Evolutionary conservation across 2,888 invertebrate species (phyloP).

Genomic region (Eudemis profundana): DNA sequence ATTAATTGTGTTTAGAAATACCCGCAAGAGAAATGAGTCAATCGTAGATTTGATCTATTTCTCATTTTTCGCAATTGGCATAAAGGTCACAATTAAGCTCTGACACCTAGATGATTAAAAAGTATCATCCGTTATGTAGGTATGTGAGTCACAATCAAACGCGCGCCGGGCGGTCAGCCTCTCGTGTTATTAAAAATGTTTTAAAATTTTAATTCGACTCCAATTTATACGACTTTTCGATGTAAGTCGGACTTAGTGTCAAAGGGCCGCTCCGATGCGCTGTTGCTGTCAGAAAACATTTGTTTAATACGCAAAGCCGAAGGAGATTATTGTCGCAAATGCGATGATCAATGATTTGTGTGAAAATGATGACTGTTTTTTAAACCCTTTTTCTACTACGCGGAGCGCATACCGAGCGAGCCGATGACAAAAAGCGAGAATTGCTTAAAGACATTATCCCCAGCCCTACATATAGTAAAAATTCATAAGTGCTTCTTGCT

Average conservation of each 20-base stretch:
- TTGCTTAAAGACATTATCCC: too few species aligned
- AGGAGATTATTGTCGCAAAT: constrained; percentile 63
- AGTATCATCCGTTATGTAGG: constrained; percentile 30
- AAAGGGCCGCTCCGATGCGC: constrained; percentile 65
- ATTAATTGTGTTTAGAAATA: too few species aligned
- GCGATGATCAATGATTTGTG: constrained; percentile 62
- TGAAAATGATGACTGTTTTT: constrained; percentile 52
- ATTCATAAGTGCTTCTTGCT: not conserved
- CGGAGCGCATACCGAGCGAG: too few species aligned
- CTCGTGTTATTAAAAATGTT: constrained; percentile 70
- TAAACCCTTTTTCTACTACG: constrained; percentile 46
- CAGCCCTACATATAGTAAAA: not conserved
- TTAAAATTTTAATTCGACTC: constrained; percentile 75
- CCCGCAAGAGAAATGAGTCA: not conserved
- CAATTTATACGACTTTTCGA: constrained; percentile 77
- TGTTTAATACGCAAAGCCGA: constrained; percentile 72
- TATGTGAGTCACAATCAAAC: constrained; percentile 41
- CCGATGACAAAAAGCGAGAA: too few species aligned
- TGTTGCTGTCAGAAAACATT: constrained; percentile 73
- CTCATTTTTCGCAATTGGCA: not conserved
- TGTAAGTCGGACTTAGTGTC: constrained; percentile 81
- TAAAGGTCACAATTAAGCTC: not conserved
- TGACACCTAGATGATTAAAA: constrained; percentile 28
- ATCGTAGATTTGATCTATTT: not conserved
- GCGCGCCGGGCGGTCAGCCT: constrained; percentile 55